These are phyloP conservation scores for Bactericera cockerelli DNA, from an alignment of 1,140 invertebrate species.

Conservation along the genomic window DNA sequence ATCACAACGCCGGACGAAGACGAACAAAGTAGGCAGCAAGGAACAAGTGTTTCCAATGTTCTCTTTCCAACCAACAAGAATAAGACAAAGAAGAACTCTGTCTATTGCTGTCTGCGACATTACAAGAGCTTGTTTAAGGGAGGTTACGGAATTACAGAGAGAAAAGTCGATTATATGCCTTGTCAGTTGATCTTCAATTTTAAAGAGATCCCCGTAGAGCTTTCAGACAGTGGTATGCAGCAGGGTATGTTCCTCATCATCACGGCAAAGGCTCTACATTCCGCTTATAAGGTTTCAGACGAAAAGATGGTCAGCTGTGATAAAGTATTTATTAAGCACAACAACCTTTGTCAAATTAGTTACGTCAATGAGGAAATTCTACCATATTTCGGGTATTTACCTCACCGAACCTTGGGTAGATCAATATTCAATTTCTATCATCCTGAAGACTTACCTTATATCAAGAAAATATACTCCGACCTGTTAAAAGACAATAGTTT, in stretches of 20 bases:
- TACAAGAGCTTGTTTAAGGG: slow-evolving; percentile 34
- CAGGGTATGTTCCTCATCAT: slow-evolving; percentile 43
- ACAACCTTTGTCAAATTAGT: slow-evolving; percentile 50
- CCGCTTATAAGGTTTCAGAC: slow-evolving; percentile 54
- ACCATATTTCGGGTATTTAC: slow-evolving; percentile 68
- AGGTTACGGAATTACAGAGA: slow-evolving; percentile 42
- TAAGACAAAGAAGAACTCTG: slow-evolving; percentile 21
- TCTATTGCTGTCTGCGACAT: slow-evolving; percentile 36
- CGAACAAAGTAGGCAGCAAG: not conserved
- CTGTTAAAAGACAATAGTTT: not conserved
- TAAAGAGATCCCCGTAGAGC: slow-evolving; percentile 32
- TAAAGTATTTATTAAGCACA: slow-evolving; percentile 62
- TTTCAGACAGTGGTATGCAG: not conserved
- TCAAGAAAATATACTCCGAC: slow-evolving; percentile 69
- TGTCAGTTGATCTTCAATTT: slow-evolving; percentile 56
- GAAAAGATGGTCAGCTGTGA: slow-evolving; percentile 37
- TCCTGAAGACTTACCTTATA: slow-evolving; percentile 59
- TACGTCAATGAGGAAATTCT: slow-evolving; percentile 63
- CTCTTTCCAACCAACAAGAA: slow-evolving; percentile 4
- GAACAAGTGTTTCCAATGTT: not conserved
- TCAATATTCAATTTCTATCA: slow-evolving; percentile 77
- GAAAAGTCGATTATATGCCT: slow-evolving; percentile 45
- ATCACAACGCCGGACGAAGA: slow-evolving; percentile 15
- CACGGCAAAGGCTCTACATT: slow-evolving; percentile 49
- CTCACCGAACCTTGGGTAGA: slow-evolving; percentile 69